Evolutionary conservation across 2,888 invertebrate genomes (phyloP).

Genomic region (Vandiemenella viatica): DNA sequence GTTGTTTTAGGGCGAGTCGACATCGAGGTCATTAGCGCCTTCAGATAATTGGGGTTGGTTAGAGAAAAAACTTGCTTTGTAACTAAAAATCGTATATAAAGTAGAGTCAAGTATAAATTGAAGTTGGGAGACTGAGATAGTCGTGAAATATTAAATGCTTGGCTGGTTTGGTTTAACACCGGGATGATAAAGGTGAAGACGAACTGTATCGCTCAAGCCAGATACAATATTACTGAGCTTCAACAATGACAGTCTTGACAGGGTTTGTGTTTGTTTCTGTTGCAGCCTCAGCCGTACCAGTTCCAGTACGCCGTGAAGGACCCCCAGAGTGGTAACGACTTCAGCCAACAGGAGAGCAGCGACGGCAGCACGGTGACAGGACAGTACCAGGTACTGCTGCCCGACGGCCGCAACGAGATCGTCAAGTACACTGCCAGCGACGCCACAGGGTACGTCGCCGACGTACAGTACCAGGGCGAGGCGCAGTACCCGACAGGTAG

Average conservation of each 20-base stretch:
- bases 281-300: slow-evolving; percentile 57
- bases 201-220: neutral
- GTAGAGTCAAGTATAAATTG: no score
- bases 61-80: no score
- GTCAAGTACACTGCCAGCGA: slow-evolving; percentile 78
- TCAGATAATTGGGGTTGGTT: no score
- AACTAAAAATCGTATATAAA: no score
- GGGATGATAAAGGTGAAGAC: neutral
- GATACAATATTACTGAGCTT: no score
- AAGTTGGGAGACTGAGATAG: no score
- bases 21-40: no score
- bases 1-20: no score
- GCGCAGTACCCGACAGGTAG: neutral
- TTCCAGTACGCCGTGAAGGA: slow-evolving; percentile 78
- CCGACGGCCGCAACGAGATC: slow-evolving; percentile 72
- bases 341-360: slow-evolving; percentile 71
- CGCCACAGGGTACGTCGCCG: slow-evolving; percentile 81
- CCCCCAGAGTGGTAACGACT: slow-evolving; percentile 61
- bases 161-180: no score
- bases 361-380: slow-evolving; percentile 64
- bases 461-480: slow-evolving; percentile 56
- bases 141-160: no score
- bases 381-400: slow-evolving; percentile 67
- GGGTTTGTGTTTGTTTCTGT: no score
- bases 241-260: no score